Base-by-base conservation (phyloP, 2,888 invertebrate genomes). In the Dasysyrphus tricinctus region DNA sequence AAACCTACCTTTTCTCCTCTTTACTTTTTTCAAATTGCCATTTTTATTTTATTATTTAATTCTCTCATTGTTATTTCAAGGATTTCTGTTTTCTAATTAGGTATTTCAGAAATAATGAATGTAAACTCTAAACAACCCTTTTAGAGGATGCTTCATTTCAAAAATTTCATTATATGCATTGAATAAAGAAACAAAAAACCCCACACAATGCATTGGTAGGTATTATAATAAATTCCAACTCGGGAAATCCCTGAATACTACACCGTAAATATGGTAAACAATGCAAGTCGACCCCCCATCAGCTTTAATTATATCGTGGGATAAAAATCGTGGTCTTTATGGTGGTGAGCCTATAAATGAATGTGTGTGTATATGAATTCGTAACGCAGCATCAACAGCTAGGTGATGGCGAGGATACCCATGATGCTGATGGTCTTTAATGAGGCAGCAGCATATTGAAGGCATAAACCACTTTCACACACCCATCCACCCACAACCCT, bases 361-460 rank as follows among this genome's bases (percentile, higher is more conserved):
- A 34, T n/a, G 32, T 67, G n/a, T 7, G 49, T 16, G 7, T 5
- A 39, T 37, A 14, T 11, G 24, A 61, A 37, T 39, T 16, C 7
- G 14, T 8, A 14, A 42, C 47, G 5, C 19, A 51, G 37, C 51
- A 69, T 49, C 37, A 69, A 54, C 51, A 69, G 19, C 54, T 39
- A 54, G 70, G 49, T 65, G 42, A 47, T 19, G 34, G 34, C 34
- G 16, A 34, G 29, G n/a, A 44, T 63, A 42, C n/a, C n/a, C n/a
- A 47, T 44, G 42, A 42, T 75, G 67, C 14, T 80, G 63, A 51
- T 81, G 76, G 81, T 34, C 81, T 74, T 65, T 86, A 86, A 81
- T 81, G 81, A 81, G 81, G 70, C 78, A 81, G 81, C 74, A 77
- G 70, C 74, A 81, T 70, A 74, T 57, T 78, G 78, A 65, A 78